phyloP scores from a whole-genome alignment of 1,140 invertebrate genomes.

The Conus ventricosus region DNA sequence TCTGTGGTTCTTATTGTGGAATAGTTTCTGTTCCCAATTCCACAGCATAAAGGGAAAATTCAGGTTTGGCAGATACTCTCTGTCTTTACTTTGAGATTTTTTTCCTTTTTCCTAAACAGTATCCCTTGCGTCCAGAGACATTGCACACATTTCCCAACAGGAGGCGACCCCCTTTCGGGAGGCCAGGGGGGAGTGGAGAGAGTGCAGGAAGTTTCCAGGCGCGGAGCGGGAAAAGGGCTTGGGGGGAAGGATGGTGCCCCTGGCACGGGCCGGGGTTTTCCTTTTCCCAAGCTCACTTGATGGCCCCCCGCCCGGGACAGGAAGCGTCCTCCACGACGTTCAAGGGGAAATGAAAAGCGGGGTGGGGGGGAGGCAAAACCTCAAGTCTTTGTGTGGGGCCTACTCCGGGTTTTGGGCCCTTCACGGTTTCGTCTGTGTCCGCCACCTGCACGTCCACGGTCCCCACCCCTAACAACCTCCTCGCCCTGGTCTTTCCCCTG shows the following conservation, averaged over 20 bases:
- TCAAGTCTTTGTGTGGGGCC: slow-evolving; percentile 43
- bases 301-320: slow-evolving; percentile 35
- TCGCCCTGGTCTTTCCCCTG: slow-evolving; percentile 41
- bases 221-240: slow-evolving; percentile 13
- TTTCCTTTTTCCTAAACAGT: too few species aligned
- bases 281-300: slow-evolving; percentile 46
- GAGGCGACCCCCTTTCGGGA: slow-evolving; percentile 40
- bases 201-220: slow-evolving; percentile 25
- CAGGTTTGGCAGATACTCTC: too few species aligned
- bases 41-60: too few species aligned
- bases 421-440: slow-evolving; percentile 30
- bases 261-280: slow-evolving; percentile 35
- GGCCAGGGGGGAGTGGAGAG: slow-evolving; percentile 23
- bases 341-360: slow-evolving; percentile 32
- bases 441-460: slow-evolving; percentile 43
- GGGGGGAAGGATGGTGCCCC: slow-evolving; percentile 32
- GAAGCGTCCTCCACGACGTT: slow-evolving; percentile 36
- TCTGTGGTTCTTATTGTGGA: too few species aligned
- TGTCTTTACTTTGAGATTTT: too few species aligned
- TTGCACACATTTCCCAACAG: slow-evolving; percentile 35
- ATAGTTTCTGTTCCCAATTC: too few species aligned
- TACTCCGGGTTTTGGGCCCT: slow-evolving; percentile 45
- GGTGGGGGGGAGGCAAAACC: slow-evolving; percentile 46
- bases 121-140: too few species aligned
- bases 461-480: slow-evolving; percentile 46